Evolutionary conservation across 2,797 vertebrate genomes (phyloP), one percentile per base, ranked within the genome.

Genomic region (Micropoecilia bifurca): DNA sequence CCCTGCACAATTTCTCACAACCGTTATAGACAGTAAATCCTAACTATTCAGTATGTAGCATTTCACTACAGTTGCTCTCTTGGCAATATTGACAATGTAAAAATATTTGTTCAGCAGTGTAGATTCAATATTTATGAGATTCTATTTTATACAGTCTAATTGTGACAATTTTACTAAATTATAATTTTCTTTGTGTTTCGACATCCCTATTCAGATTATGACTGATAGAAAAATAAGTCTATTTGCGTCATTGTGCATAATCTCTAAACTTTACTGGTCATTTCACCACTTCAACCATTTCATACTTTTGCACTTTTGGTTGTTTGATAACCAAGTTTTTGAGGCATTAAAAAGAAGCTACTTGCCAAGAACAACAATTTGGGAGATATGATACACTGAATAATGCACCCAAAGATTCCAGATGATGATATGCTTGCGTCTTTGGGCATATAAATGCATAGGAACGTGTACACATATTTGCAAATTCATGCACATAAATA

Each of bases 401-500:
- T 13, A 57, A 57, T 28, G 25, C 28, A 28, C 5, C 3, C 39
- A 71, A 43, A 71, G 41, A 43, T 69, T 45, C 13, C 39, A 28
- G 41, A 45, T n/a, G 68, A 69, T 22, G 22, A 71, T 68, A 41
- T 12, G 36, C 20, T 41, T 41, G 4, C 63, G 4, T 36, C 68
- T 71, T 25, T 45, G 25, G 41, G 22, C 68, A 41, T 45, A 45
- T 71, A 2, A 71, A 9, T 25, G 4, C 20, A 61, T 33, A 33
- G 13, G 20, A 25, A 53, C 20, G 1, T 39, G 46, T 53, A 16
- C 72, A 53, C 33, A 14, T 39, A 50, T n/a, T 36, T 36, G 72
- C 36, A 73, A 14, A 53, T 22, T 50, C 4, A 33, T 53, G 16
- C 55, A 77, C 73, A 53, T 63, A 46, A 46, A 77, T 76, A 46